Conservation (phyloP, 2,888 invertebrate species). For the Hermaeophaga mercurialis region DNA sequence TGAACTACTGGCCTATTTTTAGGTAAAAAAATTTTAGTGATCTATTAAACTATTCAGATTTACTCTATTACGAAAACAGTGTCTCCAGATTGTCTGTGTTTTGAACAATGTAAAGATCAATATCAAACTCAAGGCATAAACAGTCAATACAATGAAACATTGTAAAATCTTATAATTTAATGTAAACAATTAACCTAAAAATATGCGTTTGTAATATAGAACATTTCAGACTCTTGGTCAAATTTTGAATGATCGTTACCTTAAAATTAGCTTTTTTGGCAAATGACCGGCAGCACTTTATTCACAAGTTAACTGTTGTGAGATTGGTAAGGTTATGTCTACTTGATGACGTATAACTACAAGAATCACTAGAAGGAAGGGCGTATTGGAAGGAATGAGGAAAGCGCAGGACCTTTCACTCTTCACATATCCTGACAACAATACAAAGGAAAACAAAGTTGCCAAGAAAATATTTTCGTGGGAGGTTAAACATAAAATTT, state of each 20-base stretch:
- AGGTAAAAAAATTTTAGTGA: no score
- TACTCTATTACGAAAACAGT: no score
- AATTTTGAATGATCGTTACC: no score
- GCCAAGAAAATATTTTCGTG: neutral
- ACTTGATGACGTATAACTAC: slow-evolving; percentile 17
- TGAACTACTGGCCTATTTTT: no score
- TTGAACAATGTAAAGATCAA: neutral
- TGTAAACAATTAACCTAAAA: no score
- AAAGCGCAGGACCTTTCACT: slow-evolving; percentile 10
- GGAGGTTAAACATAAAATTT: neutral
- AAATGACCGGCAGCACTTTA: slow-evolving; percentile 7
- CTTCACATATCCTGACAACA: neutral
- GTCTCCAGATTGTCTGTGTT: neutral
- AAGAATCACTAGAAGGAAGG: slow-evolving; percentile 4
- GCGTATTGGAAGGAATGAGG: neutral
- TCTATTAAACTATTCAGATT: no score
- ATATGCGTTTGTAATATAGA: neutral
- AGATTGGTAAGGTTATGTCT: slow-evolving; percentile 14
- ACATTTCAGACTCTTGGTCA: no score
- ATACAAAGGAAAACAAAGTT: neutral
- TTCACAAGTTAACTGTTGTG: slow-evolving; percentile 1
- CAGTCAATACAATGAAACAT: neutral
- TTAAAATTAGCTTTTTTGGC: slow-evolving; percentile 7
- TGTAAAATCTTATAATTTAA: neutral
- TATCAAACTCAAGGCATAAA: neutral